phyloP scores from a whole-genome alignment of 2,113 vertebrate species.

The Xenotilapia caudafasciata region DNA sequence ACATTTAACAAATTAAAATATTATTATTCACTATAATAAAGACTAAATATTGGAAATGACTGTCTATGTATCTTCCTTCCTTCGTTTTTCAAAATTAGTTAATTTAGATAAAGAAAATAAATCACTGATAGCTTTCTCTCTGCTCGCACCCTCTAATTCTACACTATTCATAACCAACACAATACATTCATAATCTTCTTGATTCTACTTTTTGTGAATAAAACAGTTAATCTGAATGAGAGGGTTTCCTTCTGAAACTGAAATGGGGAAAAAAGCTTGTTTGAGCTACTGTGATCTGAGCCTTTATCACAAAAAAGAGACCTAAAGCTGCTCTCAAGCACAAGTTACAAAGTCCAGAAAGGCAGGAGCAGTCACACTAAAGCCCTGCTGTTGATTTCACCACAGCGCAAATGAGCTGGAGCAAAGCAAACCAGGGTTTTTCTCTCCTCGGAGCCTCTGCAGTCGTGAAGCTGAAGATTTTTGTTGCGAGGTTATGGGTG shows the following conservation, averaged over 20 bases:
- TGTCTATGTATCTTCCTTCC: rapidly evolving
- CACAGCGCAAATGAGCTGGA: rapidly evolving
- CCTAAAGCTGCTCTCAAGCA: neutral
- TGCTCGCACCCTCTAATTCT: rapidly evolving
- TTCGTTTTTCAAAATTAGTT: neutral
- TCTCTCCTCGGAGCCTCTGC: neutral
- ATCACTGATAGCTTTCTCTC: neutral
- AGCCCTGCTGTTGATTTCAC: neutral
- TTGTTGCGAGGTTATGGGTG: rapidly evolving
- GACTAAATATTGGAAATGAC: neutral
- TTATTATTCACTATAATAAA: neutral
- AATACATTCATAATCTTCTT: neutral
- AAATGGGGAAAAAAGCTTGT: neutral
- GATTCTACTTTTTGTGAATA: neutral
- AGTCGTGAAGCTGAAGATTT: neutral
- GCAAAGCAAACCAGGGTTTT: neutral
- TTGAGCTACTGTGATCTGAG: neutral
- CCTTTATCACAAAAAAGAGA: neutral
- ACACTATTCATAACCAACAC: neutral
- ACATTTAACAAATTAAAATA: neutral
- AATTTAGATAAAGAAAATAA: neutral
- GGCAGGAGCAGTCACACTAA: neutral
- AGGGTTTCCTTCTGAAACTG: neutral
- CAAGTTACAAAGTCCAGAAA: neutral
- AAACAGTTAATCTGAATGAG: neutral